Evolutionary conservation across 1,140 invertebrate genomes (phyloP).

Genomic region (Nebria ingens): DNA sequence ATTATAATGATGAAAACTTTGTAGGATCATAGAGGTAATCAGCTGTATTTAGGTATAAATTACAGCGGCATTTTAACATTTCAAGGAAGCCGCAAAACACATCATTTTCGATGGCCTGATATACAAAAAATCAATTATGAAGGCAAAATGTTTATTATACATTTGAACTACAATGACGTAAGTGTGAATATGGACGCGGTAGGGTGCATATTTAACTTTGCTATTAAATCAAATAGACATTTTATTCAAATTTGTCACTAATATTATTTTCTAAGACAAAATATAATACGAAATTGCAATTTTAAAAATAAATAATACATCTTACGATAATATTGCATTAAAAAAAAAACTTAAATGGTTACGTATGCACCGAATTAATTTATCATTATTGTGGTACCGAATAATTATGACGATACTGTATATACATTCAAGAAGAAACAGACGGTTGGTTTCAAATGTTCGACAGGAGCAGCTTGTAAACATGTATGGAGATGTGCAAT

Average conservation of each 20-base stretch:
- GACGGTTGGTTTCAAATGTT: conserved; percentile 91
- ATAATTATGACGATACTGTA: conserved; percentile 12
- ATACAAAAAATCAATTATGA: conserved; percentile 95
- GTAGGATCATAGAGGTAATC: conserved; percentile 80
- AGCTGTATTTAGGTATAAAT: conserved; percentile 90
- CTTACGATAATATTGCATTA: no score
- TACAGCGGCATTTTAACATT: conserved; percentile 90
- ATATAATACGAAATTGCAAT: no score
- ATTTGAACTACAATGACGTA: conserved; percentile 61
- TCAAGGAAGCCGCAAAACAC: conserved; percentile 82
- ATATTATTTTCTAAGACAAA: no score
- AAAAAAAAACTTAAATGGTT: no score
- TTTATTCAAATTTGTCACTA: no score
- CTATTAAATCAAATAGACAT: no score
- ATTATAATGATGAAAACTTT: conserved; percentile 20
- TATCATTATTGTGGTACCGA: background rate
- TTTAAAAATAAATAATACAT: no score
- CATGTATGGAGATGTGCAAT: conserved; percentile 94
- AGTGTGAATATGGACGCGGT: conserved; percentile 10
- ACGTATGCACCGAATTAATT: no score
- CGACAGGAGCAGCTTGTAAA: conserved; percentile 77
- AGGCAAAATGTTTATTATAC: conserved; percentile 96
- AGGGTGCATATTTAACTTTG: background rate
- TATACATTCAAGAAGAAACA: conserved; percentile 79
- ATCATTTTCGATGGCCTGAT: conserved; percentile 92